Conservation (phyloP, 2,113 vertebrate species). For the Pyxicephalus adspersus region DNA sequence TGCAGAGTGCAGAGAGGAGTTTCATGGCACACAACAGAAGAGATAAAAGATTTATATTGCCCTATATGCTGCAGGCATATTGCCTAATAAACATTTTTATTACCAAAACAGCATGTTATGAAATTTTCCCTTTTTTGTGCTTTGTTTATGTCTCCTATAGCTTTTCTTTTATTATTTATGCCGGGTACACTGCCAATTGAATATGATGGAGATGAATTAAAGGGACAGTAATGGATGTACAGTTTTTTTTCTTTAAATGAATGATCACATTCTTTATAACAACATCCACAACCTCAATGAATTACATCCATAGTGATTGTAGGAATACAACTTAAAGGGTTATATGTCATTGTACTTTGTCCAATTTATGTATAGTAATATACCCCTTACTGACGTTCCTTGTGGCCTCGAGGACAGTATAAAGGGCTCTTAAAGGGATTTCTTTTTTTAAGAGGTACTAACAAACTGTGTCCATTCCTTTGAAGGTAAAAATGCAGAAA, state of each 20-base stretch:
- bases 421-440: too few relatives aligned
- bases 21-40: conserved; percentile 14
- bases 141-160: conserved; percentile 28
- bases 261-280: not conserved
- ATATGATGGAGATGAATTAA: conserved; percentile 25
- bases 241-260: conserved; percentile 3
- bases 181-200: conserved; percentile 10
- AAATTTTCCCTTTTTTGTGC: conserved; percentile 27
- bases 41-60: conserved; percentile 45
- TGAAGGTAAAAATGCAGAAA: too few relatives aligned
- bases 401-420: too few relatives aligned
- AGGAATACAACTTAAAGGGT: not conserved
- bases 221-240: not conserved
- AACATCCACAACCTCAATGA: not conserved
- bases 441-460: too few relatives aligned
- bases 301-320: not conserved
- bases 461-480: too few relatives aligned
- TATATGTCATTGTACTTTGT: not conserved
- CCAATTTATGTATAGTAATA: not conserved
- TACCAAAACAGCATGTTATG: conserved; percentile 40
- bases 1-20: not conserved
- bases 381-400: too few relatives aligned
- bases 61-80: conserved; percentile 40
- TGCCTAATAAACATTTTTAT: conserved; percentile 48
- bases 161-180: conserved; percentile 39